These are phyloP conservation scores for Galemys pyrenaicus DNA, from an alignment of 2,113 vertebrate species.

Conservation along the genomic window DNA sequence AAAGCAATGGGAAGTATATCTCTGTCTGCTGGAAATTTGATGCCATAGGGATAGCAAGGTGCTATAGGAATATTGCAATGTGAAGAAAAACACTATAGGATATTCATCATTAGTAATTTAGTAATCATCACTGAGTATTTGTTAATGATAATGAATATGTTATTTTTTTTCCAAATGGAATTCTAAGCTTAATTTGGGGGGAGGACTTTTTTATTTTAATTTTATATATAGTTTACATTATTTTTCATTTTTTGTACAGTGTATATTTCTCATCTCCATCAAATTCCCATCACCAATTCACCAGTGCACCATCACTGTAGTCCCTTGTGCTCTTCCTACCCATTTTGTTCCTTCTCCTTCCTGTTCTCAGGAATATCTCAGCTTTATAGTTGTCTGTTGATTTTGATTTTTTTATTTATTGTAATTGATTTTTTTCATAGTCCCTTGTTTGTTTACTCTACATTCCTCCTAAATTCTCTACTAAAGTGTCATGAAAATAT, in stretches of 20 bases:
- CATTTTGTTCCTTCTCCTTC: no score
- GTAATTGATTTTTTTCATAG: no score
- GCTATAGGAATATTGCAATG: neutral
- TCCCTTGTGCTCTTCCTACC: no score
- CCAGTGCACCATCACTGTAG: no score
- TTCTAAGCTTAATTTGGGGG: neutral
- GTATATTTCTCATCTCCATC: no score
- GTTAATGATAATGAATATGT: neutral
- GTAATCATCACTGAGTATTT: slow-evolving; percentile 23
- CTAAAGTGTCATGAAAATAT: slow-evolving; percentile 45
- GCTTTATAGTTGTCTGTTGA: no score
- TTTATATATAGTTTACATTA: no score
- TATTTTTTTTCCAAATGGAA: slow-evolving; percentile 36
- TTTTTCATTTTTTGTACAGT: no score
- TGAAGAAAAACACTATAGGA: neutral
- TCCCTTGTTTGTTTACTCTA: no score
- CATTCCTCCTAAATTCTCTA: neutral
- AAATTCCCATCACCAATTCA: no score
- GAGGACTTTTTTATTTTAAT: neutral
- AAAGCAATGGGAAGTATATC: neutral
- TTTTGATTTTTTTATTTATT: no score
- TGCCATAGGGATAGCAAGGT: neutral
- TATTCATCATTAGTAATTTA: neutral
- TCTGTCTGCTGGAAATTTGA: neutral
- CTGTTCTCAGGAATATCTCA: no score